Conservation (phyloP, 2,888 invertebrate genomes). For the Zaprionus bogoriensis region DNA sequence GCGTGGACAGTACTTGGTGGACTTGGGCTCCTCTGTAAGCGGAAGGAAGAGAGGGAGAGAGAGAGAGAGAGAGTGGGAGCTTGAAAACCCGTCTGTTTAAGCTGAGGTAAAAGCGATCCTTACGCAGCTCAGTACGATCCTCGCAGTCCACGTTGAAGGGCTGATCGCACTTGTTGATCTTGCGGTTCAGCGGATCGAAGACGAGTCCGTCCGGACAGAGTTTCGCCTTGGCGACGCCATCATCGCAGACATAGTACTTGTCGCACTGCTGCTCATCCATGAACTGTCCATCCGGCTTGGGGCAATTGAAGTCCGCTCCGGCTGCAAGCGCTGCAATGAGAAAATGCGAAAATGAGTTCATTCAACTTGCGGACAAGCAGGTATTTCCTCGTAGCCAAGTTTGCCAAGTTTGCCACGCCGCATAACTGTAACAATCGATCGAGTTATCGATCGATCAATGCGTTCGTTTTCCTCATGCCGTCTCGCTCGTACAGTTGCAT, state of each 20-base stretch:
- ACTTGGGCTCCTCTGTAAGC: constrained; percentile 88
- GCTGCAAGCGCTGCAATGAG: constrained; percentile 42
- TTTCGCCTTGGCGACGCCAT: constrained; percentile 89
- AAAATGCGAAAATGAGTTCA: constrained; percentile 34
- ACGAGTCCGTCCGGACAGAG: constrained; percentile 94
- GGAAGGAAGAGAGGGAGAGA: background rate
- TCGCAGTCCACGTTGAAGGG: constrained; percentile 96
- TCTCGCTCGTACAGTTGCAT: constrained; percentile 24
- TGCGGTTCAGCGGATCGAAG: constrained; percentile 92
- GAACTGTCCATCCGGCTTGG: constrained; percentile 91
- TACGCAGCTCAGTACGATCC: constrained; percentile 93
- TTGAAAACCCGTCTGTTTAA: no score
- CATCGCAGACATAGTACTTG: constrained; percentile 91
- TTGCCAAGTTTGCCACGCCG: constrained; percentile 8
- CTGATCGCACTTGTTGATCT: constrained; percentile 95
- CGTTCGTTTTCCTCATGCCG: constrained; percentile 31
- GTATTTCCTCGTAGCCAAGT: no score
- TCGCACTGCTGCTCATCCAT: constrained; percentile 92
- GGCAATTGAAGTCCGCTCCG: constrained; percentile 87
- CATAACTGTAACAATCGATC: constrained; percentile 40
- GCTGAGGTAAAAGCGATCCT: no score
- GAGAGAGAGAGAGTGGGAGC: background rate
- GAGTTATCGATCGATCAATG: constrained; percentile 34
- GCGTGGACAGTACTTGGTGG: constrained; percentile 89
- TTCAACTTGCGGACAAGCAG: constrained; percentile 41